A percentile compares a stretch with the other conserved stretches of the same genome.
Evolutionary conservation across 2,888 invertebrate genomes (phyloP).

Genomic region (Sabatieria punctata): DNA sequence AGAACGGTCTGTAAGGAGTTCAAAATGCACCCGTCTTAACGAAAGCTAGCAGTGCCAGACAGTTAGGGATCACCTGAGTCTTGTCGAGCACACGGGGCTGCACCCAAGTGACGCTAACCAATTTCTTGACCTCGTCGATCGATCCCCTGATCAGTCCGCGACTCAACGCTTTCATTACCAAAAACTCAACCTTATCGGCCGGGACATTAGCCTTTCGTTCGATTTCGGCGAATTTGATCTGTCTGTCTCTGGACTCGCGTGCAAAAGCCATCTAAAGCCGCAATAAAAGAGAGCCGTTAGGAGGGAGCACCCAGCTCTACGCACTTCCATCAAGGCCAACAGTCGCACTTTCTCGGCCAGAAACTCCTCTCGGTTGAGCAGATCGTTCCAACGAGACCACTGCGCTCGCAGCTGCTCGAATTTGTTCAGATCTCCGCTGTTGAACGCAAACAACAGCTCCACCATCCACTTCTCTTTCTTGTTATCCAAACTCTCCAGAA

Average conservation of each 20-base stretch:
- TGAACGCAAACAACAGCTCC: conserved; percentile 61
- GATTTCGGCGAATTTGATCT: conserved; percentile 75
- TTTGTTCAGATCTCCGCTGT: conserved; percentile 59
- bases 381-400: conserved; percentile 35
- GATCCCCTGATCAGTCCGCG: conserved; percentile 68
- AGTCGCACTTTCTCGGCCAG: conserved; percentile 69
- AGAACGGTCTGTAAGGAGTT: too few species aligned
- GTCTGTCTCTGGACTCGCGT: conserved; percentile 65
- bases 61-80: conserved; percentile 38
- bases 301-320: too few species aligned
- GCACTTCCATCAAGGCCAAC: conserved; percentile 76
- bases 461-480: conserved; percentile 65
- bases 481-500: conserved; percentile 61
- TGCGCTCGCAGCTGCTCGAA: conserved; percentile 50
- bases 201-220: conserved; percentile 57
- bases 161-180: conserved; percentile 93
- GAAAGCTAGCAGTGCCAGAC: background rate
- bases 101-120: conserved; percentile 65
- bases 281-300: too few species aligned
- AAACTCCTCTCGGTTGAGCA: conserved; percentile 19
- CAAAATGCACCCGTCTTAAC: background rate
- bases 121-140: conserved; percentile 41
- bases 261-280: conserved; percentile 73
- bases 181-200: conserved; percentile 60
- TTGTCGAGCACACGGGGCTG: conserved; percentile 60